These are phyloP conservation scores for Conus ventricosus DNA, from an alignment of 1,140 invertebrate genomes.

Conservation along the genomic window DNA sequence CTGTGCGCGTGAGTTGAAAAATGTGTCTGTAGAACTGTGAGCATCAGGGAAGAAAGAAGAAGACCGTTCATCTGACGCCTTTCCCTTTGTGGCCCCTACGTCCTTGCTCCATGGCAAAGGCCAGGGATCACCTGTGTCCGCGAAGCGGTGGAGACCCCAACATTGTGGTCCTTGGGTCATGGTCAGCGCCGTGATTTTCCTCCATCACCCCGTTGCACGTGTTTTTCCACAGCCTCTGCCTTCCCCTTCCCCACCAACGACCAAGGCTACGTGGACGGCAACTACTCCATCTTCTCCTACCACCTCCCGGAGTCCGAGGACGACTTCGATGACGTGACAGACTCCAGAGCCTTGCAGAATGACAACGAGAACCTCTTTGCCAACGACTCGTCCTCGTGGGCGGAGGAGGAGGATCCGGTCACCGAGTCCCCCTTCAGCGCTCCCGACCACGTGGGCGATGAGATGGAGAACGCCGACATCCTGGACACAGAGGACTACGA, in stretches of 20 bases:
- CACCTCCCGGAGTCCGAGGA: constrained; percentile 45
- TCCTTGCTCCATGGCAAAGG: not conserved
- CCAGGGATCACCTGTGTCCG: not conserved
- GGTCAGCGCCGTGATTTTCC: not conserved
- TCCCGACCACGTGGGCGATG: constrained; percentile 7
- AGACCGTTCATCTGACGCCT: no score
- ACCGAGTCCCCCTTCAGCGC: constrained; percentile 18
- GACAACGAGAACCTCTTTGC: constrained; percentile 9
- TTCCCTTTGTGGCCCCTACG: not conserved
- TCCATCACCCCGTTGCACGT: not conserved
- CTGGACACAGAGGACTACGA: not conserved
- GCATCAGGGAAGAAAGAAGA: no score
- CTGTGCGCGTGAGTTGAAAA: no score
- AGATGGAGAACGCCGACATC: not conserved
- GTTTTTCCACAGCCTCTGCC: constrained; percentile 14
- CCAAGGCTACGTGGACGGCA: constrained; percentile 27
- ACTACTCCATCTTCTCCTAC: constrained; percentile 44
- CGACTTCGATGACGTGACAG: constrained; percentile 7
- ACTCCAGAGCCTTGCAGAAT: not conserved
- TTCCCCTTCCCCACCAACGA: constrained; percentile 25
- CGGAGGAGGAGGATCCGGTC: constrained; percentile 8
- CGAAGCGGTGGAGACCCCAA: not conserved
- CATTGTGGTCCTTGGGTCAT: not conserved
- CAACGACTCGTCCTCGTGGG: constrained; percentile 12
- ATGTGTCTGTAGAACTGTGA: no score